Evolutionary conservation across 1,140 invertebrate genomes (phyloP), one percentile per base, ranked within the genome.

Genomic region (Leptinotarsa defecta): DNA sequence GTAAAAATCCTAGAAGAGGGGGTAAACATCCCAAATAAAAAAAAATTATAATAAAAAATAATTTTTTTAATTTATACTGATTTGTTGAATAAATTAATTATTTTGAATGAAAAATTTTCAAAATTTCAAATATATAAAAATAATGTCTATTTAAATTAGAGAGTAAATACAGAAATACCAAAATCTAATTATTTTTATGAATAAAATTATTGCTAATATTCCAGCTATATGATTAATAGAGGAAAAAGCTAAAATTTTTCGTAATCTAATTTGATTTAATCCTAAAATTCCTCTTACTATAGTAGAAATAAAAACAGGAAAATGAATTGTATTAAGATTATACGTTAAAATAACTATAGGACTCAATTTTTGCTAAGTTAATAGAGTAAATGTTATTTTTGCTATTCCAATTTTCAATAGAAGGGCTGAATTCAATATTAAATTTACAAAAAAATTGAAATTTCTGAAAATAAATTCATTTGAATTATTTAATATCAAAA

Each of bases 151-250:
- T 70, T 78, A 80, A 81, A 86, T 79, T 81, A 87, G 82, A 62
- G 78, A 81, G 84, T 87, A 88, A 24, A 3, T 24, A 24, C 24
- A 24, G 3, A 24, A 24, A 24, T 24, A 24, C 22, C 22, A 24
- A 2, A 24, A 2, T 24, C 22, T 2, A 24, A 24, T 24, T 24
- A 24, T 24, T 24, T 24, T 24, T 2, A 24, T 24, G 2, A 24
- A 24, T 24, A 24, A 24, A 24, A 24, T 24, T 24, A 1, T 24
- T 24, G 2, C 22, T 73, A 88, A 70, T 86, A 89, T 86, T 87
- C 87, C 88, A 17, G 85, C 84, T 84, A 88, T 85, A 81, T 89
- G 87, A 80, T 87, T 88, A 86, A 88, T 88, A 5, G 87, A 88
- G 48, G 88, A 89, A 83, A 85, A 88, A 71, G 85, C 78, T 86